Evolutionary conservation across 2,888 invertebrate genomes (phyloP).

Genomic region (Ormyrus nitidulus): DNA sequence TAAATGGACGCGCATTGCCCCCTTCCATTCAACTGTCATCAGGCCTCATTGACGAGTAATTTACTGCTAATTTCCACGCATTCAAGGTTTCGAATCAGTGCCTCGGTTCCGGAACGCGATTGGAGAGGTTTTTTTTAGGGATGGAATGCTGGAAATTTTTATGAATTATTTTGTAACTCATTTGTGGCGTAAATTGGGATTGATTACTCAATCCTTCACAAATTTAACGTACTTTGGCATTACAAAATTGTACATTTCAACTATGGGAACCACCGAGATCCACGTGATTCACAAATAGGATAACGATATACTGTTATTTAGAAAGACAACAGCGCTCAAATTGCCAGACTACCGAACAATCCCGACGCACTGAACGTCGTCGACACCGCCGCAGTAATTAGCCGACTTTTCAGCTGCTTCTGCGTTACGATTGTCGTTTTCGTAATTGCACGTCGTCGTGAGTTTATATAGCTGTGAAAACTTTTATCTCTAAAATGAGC

Average conservation of each 20-base stretch:
- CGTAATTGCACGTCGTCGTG: slow-evolving; percentile 27
- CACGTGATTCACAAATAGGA: no score
- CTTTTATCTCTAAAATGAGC: slow-evolving; percentile 17
- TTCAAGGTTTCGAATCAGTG: neutral
- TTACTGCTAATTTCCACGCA: slow-evolving; percentile 22
- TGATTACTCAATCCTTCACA: no score
- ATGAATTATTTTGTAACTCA: no score
- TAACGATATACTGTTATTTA: neutral
- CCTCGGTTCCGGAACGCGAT: neutral
- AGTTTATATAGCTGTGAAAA: slow-evolving; percentile 5
- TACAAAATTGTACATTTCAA: no score
- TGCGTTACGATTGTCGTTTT: slow-evolving; percentile 29
- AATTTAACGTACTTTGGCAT: no score
- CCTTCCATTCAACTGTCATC: slow-evolving; percentile 42
- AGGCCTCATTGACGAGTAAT: slow-evolving; percentile 27
- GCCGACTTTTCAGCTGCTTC: slow-evolving; percentile 12
- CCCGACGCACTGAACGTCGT: slow-evolving; percentile 12
- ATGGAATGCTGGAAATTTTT: no score
- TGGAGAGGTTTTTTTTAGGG: no score
- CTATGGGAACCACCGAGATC: no score
- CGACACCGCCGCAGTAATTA: neutral
- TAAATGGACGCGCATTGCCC: slow-evolving; percentile 12
- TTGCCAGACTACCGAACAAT: neutral
- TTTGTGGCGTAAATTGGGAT: no score
- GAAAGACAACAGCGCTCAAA: neutral